Conservation (phyloP, 2,888 invertebrate genomes). For the Hyalella azteca region DNA sequence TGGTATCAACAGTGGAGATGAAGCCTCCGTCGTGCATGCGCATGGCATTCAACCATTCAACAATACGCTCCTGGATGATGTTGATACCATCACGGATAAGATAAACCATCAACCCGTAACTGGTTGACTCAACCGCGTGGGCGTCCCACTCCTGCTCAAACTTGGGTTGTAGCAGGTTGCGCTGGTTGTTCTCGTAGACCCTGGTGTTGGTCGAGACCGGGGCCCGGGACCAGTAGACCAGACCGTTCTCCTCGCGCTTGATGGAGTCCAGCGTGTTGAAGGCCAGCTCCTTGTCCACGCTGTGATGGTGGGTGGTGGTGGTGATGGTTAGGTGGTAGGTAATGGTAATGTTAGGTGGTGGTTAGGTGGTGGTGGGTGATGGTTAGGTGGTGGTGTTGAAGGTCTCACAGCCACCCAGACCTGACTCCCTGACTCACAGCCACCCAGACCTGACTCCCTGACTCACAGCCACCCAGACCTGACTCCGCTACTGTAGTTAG, state of each 20-base stretch:
- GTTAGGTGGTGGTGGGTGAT: no score
- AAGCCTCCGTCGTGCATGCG: conserved; percentile 64
- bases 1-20: conserved; percentile 63
- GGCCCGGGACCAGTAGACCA: conserved; percentile 64
- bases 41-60: conserved; percentile 65
- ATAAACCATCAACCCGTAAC: conserved; percentile 67
- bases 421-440: no score
- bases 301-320: no score
- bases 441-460: no score
- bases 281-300: conserved; percentile 63
- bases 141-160: conserved; percentile 63
- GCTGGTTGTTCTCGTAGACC: conserved; percentile 57
- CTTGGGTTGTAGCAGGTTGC: conserved; percentile 58
- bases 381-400: no score
- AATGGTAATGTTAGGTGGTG: no score
- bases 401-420: no score
- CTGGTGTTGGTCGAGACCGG: conserved; percentile 58
- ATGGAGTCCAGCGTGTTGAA: conserved; percentile 61
- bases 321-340: no score
- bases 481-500: no score
- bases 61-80: conserved; percentile 63
- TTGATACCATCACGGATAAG: conserved; percentile 63
- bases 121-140: conserved; percentile 67
- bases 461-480: no score
- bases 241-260: conserved; percentile 62